Percentiles rank a stretch among this genome's conserved stretches.
These are phyloP conservation scores for Therioaphis trifolii DNA, from an alignment of 2,888 invertebrate species.

Conservation along the genomic window DNA sequence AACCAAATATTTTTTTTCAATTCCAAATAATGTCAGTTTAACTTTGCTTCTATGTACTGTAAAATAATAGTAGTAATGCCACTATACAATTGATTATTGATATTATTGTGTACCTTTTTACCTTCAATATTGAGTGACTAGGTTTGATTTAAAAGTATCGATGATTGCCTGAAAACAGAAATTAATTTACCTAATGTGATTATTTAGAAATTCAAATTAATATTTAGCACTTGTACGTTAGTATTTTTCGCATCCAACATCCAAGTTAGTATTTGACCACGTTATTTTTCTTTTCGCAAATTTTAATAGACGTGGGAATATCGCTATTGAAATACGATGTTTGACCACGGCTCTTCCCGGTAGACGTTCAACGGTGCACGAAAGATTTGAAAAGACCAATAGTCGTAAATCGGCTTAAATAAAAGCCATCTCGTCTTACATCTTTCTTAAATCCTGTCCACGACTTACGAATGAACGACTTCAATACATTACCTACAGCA, in stretches of 20 bases:
- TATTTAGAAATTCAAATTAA: no score
- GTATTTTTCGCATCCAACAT: neutral
- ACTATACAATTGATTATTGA: no score
- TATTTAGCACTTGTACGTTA: neutral
- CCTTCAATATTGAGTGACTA: no score
- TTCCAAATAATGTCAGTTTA: no score
- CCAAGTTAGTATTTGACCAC: conserved; percentile 13
- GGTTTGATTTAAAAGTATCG: no score
- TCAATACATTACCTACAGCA: conserved; percentile 38
- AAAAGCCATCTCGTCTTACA: conserved; percentile 56
- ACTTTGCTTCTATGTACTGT: no score
- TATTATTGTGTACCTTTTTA: no score
- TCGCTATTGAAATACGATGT: conserved; percentile 37
- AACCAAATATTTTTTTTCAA: conserved; percentile 20
- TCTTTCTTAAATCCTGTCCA: conserved; percentile 25
- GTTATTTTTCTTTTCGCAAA: conserved; percentile 27
- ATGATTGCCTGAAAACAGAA: no score
- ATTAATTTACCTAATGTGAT: no score
- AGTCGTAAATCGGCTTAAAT: conserved; percentile 58
- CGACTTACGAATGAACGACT: conserved; percentile 50
- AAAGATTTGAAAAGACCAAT: conserved; percentile 55
- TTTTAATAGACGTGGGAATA: conserved; percentile 49
- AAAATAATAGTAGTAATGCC: no score
- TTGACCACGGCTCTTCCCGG: conserved; percentile 47
- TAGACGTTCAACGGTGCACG: conserved; percentile 9